Evolutionary conservation across 2,888 invertebrate species (phyloP).

Genomic region (Drosophila tanythrix): DNA sequence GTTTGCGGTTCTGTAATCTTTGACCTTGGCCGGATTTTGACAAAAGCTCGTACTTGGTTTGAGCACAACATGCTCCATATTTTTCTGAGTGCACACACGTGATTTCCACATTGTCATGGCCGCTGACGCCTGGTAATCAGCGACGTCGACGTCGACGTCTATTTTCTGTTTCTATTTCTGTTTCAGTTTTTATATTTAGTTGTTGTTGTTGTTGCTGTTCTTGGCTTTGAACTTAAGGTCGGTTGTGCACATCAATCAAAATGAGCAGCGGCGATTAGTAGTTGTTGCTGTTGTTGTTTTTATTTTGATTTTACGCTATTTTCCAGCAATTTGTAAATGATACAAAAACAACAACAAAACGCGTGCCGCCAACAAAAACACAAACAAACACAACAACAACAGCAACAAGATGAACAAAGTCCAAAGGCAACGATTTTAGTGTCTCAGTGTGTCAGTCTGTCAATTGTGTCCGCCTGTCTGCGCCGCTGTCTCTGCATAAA

Average conservation of each 20-base stretch:
- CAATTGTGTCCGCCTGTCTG: slow-evolving; percentile 67
- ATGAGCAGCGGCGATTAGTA: slow-evolving; percentile 65
- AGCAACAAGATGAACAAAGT: slow-evolving; percentile 30
- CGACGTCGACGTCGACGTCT: slow-evolving; percentile 22
- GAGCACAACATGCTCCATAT: neutral
- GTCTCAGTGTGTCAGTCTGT: slow-evolving; percentile 82
- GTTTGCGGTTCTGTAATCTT: neutral
- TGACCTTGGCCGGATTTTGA: neutral
- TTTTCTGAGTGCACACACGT: slow-evolving; percentile 20
- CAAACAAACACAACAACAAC: slow-evolving; percentile 24
- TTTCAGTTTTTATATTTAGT: slow-evolving; percentile 3
- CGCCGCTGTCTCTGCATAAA: slow-evolving; percentile 74
- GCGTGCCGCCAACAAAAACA: slow-evolving; percentile 56
- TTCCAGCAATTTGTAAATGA: slow-evolving; percentile 78
- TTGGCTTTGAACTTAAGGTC: slow-evolving; percentile 81
- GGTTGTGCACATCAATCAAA: slow-evolving; percentile 71
- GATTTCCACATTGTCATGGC: slow-evolving; percentile 76
- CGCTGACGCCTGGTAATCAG: slow-evolving; percentile 74
- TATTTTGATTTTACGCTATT: slow-evolving; percentile 69
- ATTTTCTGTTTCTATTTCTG: slow-evolving; percentile 18
- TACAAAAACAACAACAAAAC: slow-evolving; percentile 63
- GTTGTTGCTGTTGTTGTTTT: slow-evolving; percentile 27
- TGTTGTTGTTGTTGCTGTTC: slow-evolving; percentile 48
- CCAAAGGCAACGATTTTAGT: slow-evolving; percentile 73
- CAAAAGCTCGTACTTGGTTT: neutral